Base-by-base conservation (phyloP, 1,140 invertebrate genomes). In the Drosophila oshimai region DNA sequence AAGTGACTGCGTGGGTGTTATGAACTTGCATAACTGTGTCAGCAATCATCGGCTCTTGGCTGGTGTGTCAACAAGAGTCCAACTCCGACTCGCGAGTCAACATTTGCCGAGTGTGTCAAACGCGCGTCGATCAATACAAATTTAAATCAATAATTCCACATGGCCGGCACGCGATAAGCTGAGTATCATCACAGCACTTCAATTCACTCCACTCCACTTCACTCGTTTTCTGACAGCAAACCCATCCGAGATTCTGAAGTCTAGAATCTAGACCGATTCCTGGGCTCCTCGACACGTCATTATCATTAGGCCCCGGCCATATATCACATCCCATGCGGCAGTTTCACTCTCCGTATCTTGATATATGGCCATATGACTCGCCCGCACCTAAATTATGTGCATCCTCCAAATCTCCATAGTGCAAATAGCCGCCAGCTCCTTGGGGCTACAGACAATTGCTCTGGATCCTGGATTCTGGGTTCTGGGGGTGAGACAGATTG, bases 21-120 rank as follows among this genome's bases (percentile, higher is more conserved):
- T 81, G 54, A 76, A 86, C 81, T 86, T 86, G 81, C 81, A 86
- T 86, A 87, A 88, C 83, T 87, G 74, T 87, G 83, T 81, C 80
- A 74, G 47, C 77, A 55, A 20, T 46, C 17, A 10, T 12, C 45
- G 24, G 4, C 36, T 39, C 18, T 24, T 36, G 26, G 13, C 41
- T 15, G 71, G 42, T 75, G 78, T 74, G 78, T 54, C 68, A 83
- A 79, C 41, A 73, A 51, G 37, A 54, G 36, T 42, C 36, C 64
- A 26, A 47, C 39, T 51, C 61, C 31, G 37, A n/a, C n/a, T n/a
- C n/a, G 9, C 10, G 13, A 36, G 81, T 81, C 69, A 87, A 87
- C 81, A 87, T 87, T 87, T 87, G 83, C 60, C 77, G 81, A 87
- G 81, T 87, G 81, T 87, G 81, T 77, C 78, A 83, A 79, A 73